Evolutionary conservation across 2,797 vertebrate genomes (phyloP), one percentile per base, ranked within the genome.

Genomic region (Basileuterus tristriatus): DNA sequence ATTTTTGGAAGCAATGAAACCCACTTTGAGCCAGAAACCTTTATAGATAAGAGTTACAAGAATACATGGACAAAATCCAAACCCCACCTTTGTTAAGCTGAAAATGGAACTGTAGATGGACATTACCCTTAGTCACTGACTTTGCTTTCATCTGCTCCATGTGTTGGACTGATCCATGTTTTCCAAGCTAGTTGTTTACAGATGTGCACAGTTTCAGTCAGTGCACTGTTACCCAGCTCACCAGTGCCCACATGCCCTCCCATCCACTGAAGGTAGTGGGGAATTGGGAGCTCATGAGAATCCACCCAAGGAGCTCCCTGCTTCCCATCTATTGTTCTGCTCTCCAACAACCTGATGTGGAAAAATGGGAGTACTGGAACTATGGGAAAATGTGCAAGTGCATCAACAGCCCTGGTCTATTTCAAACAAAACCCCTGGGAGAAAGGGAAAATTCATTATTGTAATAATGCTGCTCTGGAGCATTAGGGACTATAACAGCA

Each of bases 1-100:
- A 96, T 97, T 97, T 97, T 77, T 96, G 94, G 96, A 91, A 96
- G 90, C 76, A 87, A 83, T 71, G 76, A 95, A 97, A 94, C 67
- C 85, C 75, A 68, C 87, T 97, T 94, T 92, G 94, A 95, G 92
- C 89, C 87, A 96, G 72, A 96, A 97, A 93, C 56, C 90, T 96
- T 95, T 77, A 90, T 3, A 95, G 93, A 85, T 65, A 87, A 65
- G 47, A 95, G 76, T 72, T 94, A 89, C 72, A 84, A 71, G 87
- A 95, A 93, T 39, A 87, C n/a, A 41, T 26, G 41, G 95, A 89
- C 72, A 93, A 83, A 96, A 96, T 68, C 67, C 63, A 93, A 89
- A 52, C 34, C 19, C 34, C 44, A 69, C 47, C 12, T 60, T 68
- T 85, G 58, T 49, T 44, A 94, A 95, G 83, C 83, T 91, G 93